These are phyloP conservation scores for Aplochiton taeniatus DNA, from an alignment of 2,797 vertebrate species.

Conservation along the genomic window DNA sequence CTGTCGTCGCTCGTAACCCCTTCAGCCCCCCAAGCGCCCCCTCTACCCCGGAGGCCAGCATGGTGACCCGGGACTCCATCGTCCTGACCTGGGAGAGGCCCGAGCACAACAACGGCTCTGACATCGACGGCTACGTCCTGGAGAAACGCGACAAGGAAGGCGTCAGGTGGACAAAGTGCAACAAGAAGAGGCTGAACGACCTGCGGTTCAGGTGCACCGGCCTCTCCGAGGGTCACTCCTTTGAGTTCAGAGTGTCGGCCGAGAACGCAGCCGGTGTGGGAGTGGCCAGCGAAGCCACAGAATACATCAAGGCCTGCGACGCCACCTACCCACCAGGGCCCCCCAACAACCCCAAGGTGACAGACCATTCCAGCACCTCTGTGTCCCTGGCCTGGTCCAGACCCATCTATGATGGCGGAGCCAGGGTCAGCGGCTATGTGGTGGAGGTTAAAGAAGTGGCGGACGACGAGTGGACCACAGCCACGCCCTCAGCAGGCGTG, in stretches of 20 bases:
- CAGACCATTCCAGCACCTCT: constrained; percentile 89
- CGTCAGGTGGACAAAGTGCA: constrained; percentile 95
- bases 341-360: constrained; percentile 94
- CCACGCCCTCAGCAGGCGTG: constrained; percentile 91
- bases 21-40: constrained; percentile 89
- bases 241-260: constrained; percentile 95
- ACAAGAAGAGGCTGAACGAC: constrained; percentile 90
- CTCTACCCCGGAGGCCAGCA: constrained; percentile 95
- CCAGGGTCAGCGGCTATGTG: constrained; percentile 96
- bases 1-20: constrained; percentile 90
- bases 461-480: constrained; percentile 92
- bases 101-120: constrained; percentile 87
- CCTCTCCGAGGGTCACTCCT: constrained; percentile 91
- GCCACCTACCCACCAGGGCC: constrained; percentile 95
- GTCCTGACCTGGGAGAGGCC: constrained; percentile 94
- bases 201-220: constrained; percentile 92
- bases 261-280: constrained; percentile 96
- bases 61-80: constrained; percentile 89
- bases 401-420: constrained; percentile 97
- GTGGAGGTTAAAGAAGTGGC: constrained; percentile 87
- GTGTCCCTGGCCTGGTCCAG: constrained; percentile 94
- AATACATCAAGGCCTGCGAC: constrained; percentile 92
- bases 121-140: constrained; percentile 90
- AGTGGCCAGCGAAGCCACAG: constrained; percentile 84
- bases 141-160: constrained; percentile 98